Evolutionary conservation across 2,888 invertebrate species (phyloP), one percentile per base, ranked within the genome.

Genomic region (Germaria angustata): DNA sequence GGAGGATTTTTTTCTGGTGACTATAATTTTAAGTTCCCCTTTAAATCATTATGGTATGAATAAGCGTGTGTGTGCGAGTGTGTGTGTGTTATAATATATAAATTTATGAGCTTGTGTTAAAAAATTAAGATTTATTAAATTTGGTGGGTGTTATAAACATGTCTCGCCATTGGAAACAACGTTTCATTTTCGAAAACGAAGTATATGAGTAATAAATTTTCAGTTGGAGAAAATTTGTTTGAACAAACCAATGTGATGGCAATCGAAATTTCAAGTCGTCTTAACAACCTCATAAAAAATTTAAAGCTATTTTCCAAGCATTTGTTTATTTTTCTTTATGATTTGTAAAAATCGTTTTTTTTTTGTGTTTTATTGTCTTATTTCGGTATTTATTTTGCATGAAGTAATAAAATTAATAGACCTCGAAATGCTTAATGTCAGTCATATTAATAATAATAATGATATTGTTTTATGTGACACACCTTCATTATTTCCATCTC

Each of bases 361-460:
- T 41, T 13, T 49, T 36, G n/a, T 36, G 63, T 28, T 41, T 13
- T 6, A 6, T 6, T 28, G 3, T 1, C 28, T 8, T 9, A 5
- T n/a, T 22, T 55, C 4, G 5, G 7, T 55, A 55, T 53, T 73
- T 63, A 44, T 41, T 22, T 55, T 13, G 36, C 8, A 57, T 22
- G 9, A 73, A 55, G 13, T 28, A 57, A 66, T 66, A 71, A 75
- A 79, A 79, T 82, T 79, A 82, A 82, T 82, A 79, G 79, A 82
- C 82, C 79, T 82, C 82, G 79, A 82, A 69, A 82, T 82, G 61
- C 68, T 71, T 75, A 61, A 59, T 79, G 79, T 68, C 75, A 79
- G 59, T 53, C 39, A 15, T 76, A 82, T 82, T 82, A 82, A 71
- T 82, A 82, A 66, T 65, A 72, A 59, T 34, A 75, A 65, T 65